Base-by-base conservation (phyloP, 2,113 vertebrate genomes). In the Gymnogyps californianus region DNA sequence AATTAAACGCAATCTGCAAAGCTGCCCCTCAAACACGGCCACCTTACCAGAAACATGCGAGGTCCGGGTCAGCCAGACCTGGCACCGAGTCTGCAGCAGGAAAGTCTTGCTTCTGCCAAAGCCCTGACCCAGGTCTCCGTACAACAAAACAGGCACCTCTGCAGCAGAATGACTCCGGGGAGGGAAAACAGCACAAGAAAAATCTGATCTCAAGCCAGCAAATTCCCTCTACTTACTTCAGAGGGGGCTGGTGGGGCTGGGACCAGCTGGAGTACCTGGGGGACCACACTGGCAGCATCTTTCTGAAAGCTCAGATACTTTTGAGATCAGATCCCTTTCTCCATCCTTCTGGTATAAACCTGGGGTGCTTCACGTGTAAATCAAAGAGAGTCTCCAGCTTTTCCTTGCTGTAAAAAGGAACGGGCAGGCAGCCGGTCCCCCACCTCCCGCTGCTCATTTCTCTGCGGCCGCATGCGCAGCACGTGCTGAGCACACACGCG, bases 1-100 rank as follows among this genome's bases (percentile, higher is more conserved):
- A 87, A 95, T 74, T 47, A 52, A 94, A 88, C 19, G 31, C 66
- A 86, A 58, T 47, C 67, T 62, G 66, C 36, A 81, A 77, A 92
- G 88, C 82, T 87, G 79, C 10, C 49, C 87, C 62, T 75, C n/a
- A 54, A 31, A 85, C 44, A 47, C 1, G 0, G 84, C 44, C 89
- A 87, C 49, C 78, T 94, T 52, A 51, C 59, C 78, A 13, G 36
- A 55, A 90, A 78, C 18, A 76, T 7, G 0, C 2, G 0, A 18
- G 25, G 22, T 19, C 46, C 5, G 8, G 69, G 38, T n/a, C 61
- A 92, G 84, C 61, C 80, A 89, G 61, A 69, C 6, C 11, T n/a
- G 36, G 20, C 80, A 78, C 40, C 1, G 2, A 54, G 26, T 3
- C 54, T 51, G 47, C 36, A 49, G 47, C 2, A 14, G 44, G 36